Evolutionary conservation across 2,888 invertebrate genomes (phyloP).

Genomic region (Hedya salicella): DNA sequence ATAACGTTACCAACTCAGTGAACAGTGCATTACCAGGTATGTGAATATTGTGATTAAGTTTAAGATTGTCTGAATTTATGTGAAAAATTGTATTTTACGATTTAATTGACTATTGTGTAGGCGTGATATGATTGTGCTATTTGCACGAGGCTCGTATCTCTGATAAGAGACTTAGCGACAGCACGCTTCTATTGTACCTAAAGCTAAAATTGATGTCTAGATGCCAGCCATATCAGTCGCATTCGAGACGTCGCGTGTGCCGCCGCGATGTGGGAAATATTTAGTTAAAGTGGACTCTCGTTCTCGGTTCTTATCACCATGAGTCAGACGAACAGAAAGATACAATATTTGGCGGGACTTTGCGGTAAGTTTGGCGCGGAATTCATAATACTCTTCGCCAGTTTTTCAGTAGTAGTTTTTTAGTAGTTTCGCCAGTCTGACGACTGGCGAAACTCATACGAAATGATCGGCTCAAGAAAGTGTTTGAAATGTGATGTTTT

Average conservation of each 20-base stretch:
- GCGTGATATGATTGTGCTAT: background rate
- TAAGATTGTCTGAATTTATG: too few relatives aligned
- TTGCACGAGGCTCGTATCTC: background rate
- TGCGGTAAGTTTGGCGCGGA: slow-evolving; percentile 70
- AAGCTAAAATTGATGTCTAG: background rate
- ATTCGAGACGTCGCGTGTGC: slow-evolving; percentile 5
- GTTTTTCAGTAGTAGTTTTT: slow-evolving; percentile 40
- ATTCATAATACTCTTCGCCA: slow-evolving; percentile 48
- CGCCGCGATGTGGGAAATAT: slow-evolving; percentile 19
- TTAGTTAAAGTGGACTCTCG: slow-evolving; percentile 22
- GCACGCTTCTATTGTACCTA: background rate
- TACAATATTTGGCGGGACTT: slow-evolving; percentile 78
- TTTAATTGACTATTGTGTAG: background rate
- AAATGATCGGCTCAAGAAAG: too few relatives aligned
- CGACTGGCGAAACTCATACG: too few relatives aligned
- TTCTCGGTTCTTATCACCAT: slow-evolving; percentile 45
- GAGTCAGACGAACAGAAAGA: slow-evolving; percentile 60
- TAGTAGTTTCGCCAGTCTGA: too few relatives aligned
- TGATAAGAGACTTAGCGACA: slow-evolving; percentile 17
- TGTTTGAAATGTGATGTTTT: too few relatives aligned
- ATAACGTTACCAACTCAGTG: background rate
- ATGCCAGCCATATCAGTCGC: slow-evolving; percentile 21
- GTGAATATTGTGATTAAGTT: too few relatives aligned
- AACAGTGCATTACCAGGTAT: too few relatives aligned
- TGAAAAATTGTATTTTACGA: background rate